Evolutionary conservation across 2,113 vertebrate species (phyloP), one percentile per base, ranked within the genome.

Genomic region (Coptodon rendalli): DNA sequence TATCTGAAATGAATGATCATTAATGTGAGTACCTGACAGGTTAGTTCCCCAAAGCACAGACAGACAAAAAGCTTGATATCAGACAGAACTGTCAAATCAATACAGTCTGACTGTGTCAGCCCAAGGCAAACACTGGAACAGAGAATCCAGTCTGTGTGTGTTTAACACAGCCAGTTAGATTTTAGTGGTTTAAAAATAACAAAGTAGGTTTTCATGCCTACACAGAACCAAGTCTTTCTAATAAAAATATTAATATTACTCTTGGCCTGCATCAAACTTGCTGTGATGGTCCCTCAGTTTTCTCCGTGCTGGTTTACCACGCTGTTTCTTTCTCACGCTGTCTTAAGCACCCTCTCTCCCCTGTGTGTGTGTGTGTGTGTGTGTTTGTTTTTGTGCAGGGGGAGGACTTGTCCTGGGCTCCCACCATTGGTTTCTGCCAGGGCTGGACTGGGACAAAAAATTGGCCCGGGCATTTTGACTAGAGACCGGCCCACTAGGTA

Each of bases 401-500:
- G 48, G 5, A 5, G 19, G 19, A 6, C 50, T n/a, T 1, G 3
- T n/a, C 50, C 50, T n/a, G 17, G 5, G 50, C 5, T 52, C 17
- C 17, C 17, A 9, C 50, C 50, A n/a, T n/a, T 52, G 50, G 17
- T 52, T n/a, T 52, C 17, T 7, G 45, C 6, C 43, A 48, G 43
- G 43, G 14, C 3, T 48, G 43, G 43, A 48, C 43, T 48, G 43
- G 14, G 14, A 48, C 43, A 48, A 16, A 48, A 6, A 4, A 48
- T 7, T 1, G 43, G 45, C 45, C 45, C 45, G 2, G 1, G 45
- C 45, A 48, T 48, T 48, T 48, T 48, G 6, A 48, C 45, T 16
- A 16, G 14, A 48, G 45, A 48, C 14, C 0, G 6, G 14, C 45
- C 14, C 6, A 2, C 14, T 14, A 16, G 0, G 45, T 48, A 48